Evolutionary conservation across 2,888 invertebrate species (phyloP), one percentile per base, ranked within the genome.

Genomic region (Pollenia angustigena): DNA sequence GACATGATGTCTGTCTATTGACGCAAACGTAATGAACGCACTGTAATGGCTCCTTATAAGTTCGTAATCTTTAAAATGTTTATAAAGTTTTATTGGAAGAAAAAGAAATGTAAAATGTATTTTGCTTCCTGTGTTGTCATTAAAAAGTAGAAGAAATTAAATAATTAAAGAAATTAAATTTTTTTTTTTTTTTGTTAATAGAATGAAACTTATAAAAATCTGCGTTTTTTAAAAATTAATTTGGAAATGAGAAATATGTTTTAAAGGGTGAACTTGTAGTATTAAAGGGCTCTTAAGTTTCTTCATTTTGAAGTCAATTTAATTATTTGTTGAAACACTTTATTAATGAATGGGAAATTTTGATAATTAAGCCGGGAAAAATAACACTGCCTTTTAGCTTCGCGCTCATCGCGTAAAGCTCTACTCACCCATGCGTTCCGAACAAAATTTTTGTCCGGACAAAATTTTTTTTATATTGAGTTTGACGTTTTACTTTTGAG

Each of bases 1-100:
- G 88, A 88, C 88, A 85, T 85, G 81, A 84, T 78, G 82, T 81
- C 83, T 84, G 71, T 68, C 48, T 76, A 62, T n/a, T 71, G 85
- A 76, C 58, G 56, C 69, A 82, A 66, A 78, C 32, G 32, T 32
- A 76, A 54, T 46, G 54, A 81, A 78, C 66, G 76, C 85, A 56
- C 81, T 81, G 85, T 52, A 1, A 32, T 85, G 58, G 74, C 74
- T 85, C 68, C 68, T 68, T 60, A 46, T 40, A 60, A 79, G 62
- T 66, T 69, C 18, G 14, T 50, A 50, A 78, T 72, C 46, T 66
- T 32, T n/a, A 40, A 68, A 66, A 68, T 69, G 68, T 18, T 42
- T 40, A 42, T 42, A 7, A 44, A 71, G 71, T 71, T 16, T 69
- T 16, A 11, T 46, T 7, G 46, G 40, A 58, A 50, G 68, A 48